Base-by-base conservation (phyloP, 2,888 invertebrate species). In the Drosophila sordidapex region DNA sequence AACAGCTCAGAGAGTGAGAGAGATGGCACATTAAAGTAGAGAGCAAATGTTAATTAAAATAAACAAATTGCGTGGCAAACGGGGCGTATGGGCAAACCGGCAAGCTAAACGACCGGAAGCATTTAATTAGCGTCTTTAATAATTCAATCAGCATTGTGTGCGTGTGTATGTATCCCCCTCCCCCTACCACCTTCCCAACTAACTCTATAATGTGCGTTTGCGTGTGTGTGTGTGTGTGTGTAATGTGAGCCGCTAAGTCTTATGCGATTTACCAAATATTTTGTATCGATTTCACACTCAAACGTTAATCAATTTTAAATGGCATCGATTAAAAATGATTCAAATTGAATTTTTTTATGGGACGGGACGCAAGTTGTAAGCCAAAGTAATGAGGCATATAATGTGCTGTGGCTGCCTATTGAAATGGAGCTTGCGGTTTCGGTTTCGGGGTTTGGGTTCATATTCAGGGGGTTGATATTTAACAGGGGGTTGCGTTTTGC, bases 111-210 rank as follows among this genome's bases (percentile, higher is more conserved):
- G 90, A 87, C 82, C 86, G 86, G 90, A 87, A 87, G 86, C 85
- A 75, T 83, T 87, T 87, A 87, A 87, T 87, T 87, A 87, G 90
- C 89, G 79, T 82, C 79, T 83, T 88, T 86, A 86, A 86, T 86
- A 86, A 85, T 85, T 85, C 90, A 85, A 85, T 89, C 85, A 88
- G 61, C 85, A 82, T 52, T 58, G 46, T 43, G 56, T 61, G 60
- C 49, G 27, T 70, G 52, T 58, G 31, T 57, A 52, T 58, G 46
- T 54, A 40, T 72, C 6, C 5, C 10, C 51, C 27, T n/a, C 25
- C 8, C 29, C 4, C 6, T 6, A 0, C n/a, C 31, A 21, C 38
- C 18, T 21, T 4, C 15, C 43, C 25, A 13, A 11, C 35, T 18
- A n/a, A 33, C 43, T 53, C 21, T 51, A 38, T 56, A 29, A 38